A percentile compares a stretch with the other conserved stretches of the same genome.
phyloP scores from a whole-genome alignment of 2,113 vertebrate genomes.

The Ellobius talpinus region DNA sequence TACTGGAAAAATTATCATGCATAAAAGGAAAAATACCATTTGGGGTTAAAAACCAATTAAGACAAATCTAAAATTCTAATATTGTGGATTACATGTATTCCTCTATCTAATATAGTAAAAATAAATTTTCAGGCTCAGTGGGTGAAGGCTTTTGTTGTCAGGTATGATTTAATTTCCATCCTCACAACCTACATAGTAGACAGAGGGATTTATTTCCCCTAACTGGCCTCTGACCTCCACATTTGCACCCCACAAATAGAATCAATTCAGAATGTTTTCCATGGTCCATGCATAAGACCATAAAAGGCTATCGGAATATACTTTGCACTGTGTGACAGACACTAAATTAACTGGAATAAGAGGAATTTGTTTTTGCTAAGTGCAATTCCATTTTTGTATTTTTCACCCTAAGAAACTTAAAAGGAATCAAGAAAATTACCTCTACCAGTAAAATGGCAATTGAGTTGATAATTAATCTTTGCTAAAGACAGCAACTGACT shows the following conservation, averaged over 20 bases:
- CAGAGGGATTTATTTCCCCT: not conserved
- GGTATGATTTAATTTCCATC: no score
- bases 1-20: not conserved
- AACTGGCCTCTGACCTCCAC: not conserved
- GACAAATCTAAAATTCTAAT: not conserved
- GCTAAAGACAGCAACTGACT: not conserved
- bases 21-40: not conserved
- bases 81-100: not conserved
- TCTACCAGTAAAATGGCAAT: not conserved
- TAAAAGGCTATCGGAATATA: not conserved
- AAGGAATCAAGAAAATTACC: conserved; percentile 12
- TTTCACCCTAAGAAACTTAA: not conserved
- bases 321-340: not conserved
- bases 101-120: conserved; percentile 9
- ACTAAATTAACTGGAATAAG: not conserved
- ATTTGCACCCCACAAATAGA: not conserved
- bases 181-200: no score
- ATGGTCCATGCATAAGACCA: not conserved
- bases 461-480: conserved; percentile 11
- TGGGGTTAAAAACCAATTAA: not conserved
- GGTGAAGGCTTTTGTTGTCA: no score
- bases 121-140: not conserved
- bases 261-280: not conserved
- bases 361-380: conserved; percentile 38
- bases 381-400: not conserved